Base-by-base conservation (phyloP, 2,797 vertebrate genomes). In the Oophaga sylvatica region DNA sequence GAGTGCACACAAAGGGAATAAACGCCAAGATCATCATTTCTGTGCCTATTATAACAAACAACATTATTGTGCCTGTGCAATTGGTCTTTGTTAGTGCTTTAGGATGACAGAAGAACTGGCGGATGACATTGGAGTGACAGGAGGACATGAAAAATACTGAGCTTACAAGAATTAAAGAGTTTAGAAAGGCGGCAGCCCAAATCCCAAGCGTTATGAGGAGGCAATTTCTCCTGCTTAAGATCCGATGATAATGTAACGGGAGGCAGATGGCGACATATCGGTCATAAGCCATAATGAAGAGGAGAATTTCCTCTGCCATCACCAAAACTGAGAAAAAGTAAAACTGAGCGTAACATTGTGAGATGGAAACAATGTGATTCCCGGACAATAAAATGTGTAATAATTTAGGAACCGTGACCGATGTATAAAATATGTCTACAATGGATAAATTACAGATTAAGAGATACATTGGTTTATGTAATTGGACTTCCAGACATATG, bases 381-480 rank as follows among this genome's bases (percentile, higher is more conserved):
- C 65, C 65, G 26, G 65, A 68, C 26, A 53, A 11, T 7, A 53
- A 10, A 0, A 8, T 0, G 6, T 53, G 8, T 11, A 53, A 11
- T 10, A 53, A 53, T 53, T 53, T 53, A 11, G 48, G 48, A 53
- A 53, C 48, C 48, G 8, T 53, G 7, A 53, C 48, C 8, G 48
- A 53, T 53, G 6, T 53, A 53, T 53, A 53, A 11, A 53, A 53
- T 53, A 53, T 53, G 11, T 68, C 65, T 29, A 68, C 65, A 68
- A 68, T 68, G 65, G 65, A 68, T 29, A 68, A 68, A 68, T 68
- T 68, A 68, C 65, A 15, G n/a, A 68, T 68, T 16, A 68, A 68
- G 65, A 68, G 26, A 68, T 68, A 68, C 65, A 68, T 68, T 29
- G 65, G 65, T 68, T 68, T 15, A 68, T 68, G 65, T 68, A 68